Conservation (phyloP, 2,888 invertebrate species). For the Hanleya hanleyi region DNA sequence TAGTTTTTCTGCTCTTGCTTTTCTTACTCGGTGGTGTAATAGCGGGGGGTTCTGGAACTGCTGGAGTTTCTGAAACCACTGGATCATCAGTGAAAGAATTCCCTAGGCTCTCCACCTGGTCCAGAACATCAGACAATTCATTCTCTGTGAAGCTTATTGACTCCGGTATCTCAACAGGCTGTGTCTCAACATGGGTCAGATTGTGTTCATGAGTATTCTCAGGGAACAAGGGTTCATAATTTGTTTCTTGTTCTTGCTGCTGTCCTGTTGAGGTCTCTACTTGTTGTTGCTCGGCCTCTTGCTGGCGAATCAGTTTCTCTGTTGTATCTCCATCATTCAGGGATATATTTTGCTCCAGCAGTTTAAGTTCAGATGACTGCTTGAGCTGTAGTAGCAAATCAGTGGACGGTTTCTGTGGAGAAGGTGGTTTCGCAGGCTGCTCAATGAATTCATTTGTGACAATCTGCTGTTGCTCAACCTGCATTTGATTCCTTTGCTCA, state of each 20-base stretch:
- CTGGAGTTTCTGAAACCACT: background rate
- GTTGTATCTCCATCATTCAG: background rate
- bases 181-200: background rate
- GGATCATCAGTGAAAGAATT: constrained; percentile 27
- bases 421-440: too few species aligned
- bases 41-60: background rate
- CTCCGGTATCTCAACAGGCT: constrained; percentile 3
- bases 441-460: too few species aligned
- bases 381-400: background rate
- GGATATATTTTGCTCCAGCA: background rate
- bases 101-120: constrained; percentile 66
- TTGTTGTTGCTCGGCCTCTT: background rate
- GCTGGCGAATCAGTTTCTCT: background rate
- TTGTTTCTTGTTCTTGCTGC: too few species aligned
- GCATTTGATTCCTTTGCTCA: too few species aligned
- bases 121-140: constrained; percentile 65
- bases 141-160: constrained; percentile 61
- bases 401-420: background rate
- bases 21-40: constrained; percentile 19
- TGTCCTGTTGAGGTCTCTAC: background rate
- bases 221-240: too few species aligned
- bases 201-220: background rate
- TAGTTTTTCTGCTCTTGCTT: constrained; percentile 7
- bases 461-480: too few species aligned
- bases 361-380: background rate